Conservation (phyloP, 1,140 invertebrate species). For the Euura saliciscinereae region DNA sequence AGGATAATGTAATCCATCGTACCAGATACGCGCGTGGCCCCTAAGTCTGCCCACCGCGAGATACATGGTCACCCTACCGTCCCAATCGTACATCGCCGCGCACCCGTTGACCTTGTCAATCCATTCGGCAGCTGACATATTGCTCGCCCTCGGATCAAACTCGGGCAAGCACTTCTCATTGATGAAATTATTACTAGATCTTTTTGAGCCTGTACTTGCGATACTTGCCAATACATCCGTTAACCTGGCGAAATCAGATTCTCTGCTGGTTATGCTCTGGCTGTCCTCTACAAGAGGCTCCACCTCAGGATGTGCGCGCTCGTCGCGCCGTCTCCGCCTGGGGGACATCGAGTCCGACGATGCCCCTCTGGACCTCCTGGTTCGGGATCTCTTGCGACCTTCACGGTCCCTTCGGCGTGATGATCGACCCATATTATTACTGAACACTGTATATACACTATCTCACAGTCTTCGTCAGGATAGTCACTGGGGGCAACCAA, state of each 20-base stretch:
- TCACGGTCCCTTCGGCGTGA: neutral
- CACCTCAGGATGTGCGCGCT: neutral
- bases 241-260: neutral
- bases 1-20: constrained; percentile 13
- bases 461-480: too few relatives aligned
- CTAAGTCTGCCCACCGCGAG: constrained; percentile 13
- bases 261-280: neutral
- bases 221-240: neutral
- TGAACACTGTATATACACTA: too few relatives aligned
- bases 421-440: too few relatives aligned
- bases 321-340: too few relatives aligned
- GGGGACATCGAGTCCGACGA: too few relatives aligned
- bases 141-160: constrained; percentile 16
- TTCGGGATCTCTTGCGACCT: neutral
- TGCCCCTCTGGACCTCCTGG: too few relatives aligned
- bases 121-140: constrained; percentile 17
- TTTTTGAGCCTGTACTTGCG: neutral
- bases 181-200: constrained; percentile 6
- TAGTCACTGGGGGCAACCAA: too few relatives aligned
- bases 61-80: constrained; percentile 16
- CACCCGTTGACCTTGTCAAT: constrained; percentile 15
- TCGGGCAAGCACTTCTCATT: constrained; percentile 19
- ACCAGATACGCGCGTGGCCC: constrained; percentile 18
- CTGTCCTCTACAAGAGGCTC: neutral
- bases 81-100: constrained; percentile 19